Conservation (phyloP, 2,797 vertebrate species). For the Chrysocyon brachyurus region DNA sequence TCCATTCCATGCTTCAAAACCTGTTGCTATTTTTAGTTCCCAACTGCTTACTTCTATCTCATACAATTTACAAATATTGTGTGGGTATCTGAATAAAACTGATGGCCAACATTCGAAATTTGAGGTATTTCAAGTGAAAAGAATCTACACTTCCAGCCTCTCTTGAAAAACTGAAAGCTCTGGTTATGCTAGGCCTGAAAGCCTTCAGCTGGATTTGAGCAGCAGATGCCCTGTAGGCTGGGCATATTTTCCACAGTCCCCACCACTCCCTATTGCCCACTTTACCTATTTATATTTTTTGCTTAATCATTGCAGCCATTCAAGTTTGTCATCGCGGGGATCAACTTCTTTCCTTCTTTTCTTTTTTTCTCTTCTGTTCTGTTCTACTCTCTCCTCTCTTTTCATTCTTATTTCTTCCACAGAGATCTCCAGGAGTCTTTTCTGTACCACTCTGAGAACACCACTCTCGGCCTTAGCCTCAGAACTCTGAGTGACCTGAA, state of each 20-base stretch:
- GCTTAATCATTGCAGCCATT: neutral
- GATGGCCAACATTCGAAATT: neutral
- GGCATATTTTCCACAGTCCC: neutral
- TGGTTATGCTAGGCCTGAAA: neutral
- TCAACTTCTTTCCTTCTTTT: neutral
- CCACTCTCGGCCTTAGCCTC: slow-evolving; percentile 8
- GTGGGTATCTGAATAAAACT: neutral
- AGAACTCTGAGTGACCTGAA: neutral
- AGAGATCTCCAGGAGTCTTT: neutral
- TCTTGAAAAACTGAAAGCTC: neutral
- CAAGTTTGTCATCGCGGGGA: neutral
- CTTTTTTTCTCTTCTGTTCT: too few species aligned
- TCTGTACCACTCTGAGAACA: neutral
- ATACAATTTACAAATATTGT: neutral
- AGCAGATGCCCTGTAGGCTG: neutral
- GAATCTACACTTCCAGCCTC: slow-evolving; percentile 11
- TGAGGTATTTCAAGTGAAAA: neutral
- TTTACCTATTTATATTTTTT: neutral
- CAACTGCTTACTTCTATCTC: neutral
- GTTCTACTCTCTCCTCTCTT: neutral
- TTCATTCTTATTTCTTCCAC: neutral
- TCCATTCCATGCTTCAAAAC: neutral
- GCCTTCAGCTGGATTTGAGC: neutral
- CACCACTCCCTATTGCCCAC: neutral
- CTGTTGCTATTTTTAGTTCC: neutral